Percentiles rank a stretch among this genome's conserved stretches.
phyloP scores from a whole-genome alignment of 2,797 vertebrate genomes.

The Eospalax fontanierii region DNA sequence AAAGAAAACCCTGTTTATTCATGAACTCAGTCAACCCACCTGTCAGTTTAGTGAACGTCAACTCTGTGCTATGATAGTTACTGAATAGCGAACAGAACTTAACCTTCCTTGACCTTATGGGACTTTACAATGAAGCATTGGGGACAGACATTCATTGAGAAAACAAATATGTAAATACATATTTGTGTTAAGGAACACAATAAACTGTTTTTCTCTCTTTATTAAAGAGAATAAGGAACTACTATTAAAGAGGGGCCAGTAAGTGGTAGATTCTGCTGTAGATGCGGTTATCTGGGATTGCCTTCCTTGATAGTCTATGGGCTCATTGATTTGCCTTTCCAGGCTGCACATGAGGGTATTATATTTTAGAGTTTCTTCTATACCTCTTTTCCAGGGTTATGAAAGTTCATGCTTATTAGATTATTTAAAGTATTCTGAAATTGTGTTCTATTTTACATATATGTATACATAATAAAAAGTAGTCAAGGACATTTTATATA shows the following conservation, averaged over 20 bases:
- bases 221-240: conserved; percentile 32
- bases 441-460: not conserved
- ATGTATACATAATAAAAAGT: not conserved
- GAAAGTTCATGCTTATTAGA: not conserved
- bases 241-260: not conserved
- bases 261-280: not conserved
- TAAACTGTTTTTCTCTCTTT: not conserved
- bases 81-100: not conserved
- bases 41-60: conserved; percentile 2
- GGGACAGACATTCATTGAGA: conserved; percentile 43
- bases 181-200: conserved; percentile 48
- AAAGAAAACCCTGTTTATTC: conserved; percentile 49
- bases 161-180: conserved; percentile 30
- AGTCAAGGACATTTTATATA: not conserved
- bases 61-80: not conserved
- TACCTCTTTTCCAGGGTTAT: not conserved
- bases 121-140: not conserved
- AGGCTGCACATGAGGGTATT: not conserved
- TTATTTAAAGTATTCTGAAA: conserved; percentile 54
- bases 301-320: not conserved
- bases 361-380: not conserved
- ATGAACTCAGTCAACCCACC: not conserved
- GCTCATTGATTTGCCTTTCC: not conserved
- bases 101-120: conserved; percentile 52
- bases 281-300: not conserved